A percentile compares a stretch with the other conserved stretches of the same genome.
These are phyloP conservation scores for Lycaon pictus DNA, from an alignment of 2,113 vertebrate species.

Conservation along the genomic window DNA sequence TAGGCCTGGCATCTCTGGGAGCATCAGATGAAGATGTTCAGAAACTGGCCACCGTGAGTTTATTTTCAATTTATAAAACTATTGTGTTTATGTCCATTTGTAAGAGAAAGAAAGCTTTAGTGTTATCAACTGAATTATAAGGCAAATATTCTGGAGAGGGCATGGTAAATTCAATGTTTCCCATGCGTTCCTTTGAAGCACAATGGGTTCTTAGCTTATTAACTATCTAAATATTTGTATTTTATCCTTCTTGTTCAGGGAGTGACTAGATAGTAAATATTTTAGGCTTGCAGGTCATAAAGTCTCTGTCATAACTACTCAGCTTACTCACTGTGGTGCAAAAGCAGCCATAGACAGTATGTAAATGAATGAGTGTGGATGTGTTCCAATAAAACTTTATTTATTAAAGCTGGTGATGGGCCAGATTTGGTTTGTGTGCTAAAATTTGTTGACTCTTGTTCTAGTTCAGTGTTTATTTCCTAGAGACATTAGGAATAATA, in stretches of 20 bases:
- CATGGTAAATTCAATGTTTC: background rate
- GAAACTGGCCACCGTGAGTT: conserved; percentile 98
- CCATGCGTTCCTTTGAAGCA: background rate
- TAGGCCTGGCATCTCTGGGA: conserved; percentile 97
- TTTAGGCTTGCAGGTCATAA: background rate
- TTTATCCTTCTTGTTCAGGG: conserved; percentile 17
- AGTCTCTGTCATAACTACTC: background rate
- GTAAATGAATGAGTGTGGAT: background rate
- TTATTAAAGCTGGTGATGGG: conserved; percentile 1
- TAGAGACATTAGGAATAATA: conserved; percentile 5
- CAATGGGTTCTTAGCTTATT: background rate
- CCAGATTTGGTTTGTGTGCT: background rate
- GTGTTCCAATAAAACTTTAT: conserved; percentile 48
- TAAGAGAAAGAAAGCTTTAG: background rate
- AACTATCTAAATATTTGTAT: background rate
- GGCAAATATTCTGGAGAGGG: conserved; percentile 8
- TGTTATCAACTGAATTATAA: background rate
- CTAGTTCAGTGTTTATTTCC: background rate
- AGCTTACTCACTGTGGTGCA: background rate
- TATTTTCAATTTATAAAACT: conserved; percentile 54
- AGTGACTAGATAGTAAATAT: background rate
- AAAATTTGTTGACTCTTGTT: background rate
- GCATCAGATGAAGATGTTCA: conserved; percentile 97
- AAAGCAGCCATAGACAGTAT: background rate
- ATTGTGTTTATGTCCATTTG: conserved; percentile 33